Percentiles rank a stretch among this genome's conserved stretches.
These are phyloP conservation scores for Delichon dasypus DNA, from an alignment of 2,797 vertebrate species.

Conservation along the genomic window DNA sequence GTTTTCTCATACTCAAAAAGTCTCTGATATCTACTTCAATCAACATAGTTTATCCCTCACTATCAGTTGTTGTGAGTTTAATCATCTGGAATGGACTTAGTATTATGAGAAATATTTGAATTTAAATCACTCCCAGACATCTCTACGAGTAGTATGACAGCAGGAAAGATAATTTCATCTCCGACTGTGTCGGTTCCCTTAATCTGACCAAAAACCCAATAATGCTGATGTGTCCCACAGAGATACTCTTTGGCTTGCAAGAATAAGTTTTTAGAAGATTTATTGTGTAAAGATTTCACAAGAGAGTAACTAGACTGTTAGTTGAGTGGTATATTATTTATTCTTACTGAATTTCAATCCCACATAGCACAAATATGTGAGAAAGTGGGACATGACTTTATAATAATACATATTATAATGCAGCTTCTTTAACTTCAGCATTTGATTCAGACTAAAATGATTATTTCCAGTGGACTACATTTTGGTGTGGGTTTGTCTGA, in stretches of 20 bases:
- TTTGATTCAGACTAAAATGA: not conserved
- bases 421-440: not conserved
- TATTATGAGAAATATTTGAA: not conserved
- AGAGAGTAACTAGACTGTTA: not conserved
- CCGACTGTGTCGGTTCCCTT: not conserved
- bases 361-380: not conserved
- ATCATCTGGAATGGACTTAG: not conserved
- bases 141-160: not conserved
- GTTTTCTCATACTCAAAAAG: not conserved
- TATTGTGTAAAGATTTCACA: not conserved
- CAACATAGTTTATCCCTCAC: not conserved
- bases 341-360: not conserved
- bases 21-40: not conserved
- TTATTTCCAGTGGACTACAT: not conserved
- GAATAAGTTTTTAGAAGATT: not conserved
- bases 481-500: fast-evolving
- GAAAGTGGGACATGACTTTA: not conserved
- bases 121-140: not conserved
- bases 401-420: not conserved
- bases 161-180: not conserved
- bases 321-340: not conserved
- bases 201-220: not conserved
- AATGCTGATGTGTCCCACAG: not conserved
- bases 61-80: not conserved
- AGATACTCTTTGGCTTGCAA: not conserved